phyloP scores from a whole-genome alignment of 2,888 invertebrate species.

The Barypeithes pellucidus region DNA sequence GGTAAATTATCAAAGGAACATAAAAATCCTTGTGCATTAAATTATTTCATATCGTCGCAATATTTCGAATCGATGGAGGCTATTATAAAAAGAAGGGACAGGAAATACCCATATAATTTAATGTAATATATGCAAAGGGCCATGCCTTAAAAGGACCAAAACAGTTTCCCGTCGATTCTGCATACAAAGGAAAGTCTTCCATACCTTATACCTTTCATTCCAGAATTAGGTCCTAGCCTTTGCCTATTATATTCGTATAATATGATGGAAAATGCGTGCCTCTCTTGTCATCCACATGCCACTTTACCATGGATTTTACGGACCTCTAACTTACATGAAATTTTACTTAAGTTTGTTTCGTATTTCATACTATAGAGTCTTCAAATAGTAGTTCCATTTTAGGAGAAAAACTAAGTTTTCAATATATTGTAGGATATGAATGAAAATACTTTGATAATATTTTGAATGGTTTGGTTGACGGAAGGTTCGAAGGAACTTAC shows the following conservation, averaged over 20 bases:
- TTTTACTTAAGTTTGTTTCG: conserved; percentile 24
- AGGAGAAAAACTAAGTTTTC: neutral
- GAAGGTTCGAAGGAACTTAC: too few species aligned
- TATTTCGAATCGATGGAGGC: neutral
- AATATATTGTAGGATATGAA: neutral
- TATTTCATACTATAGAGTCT: conserved; percentile 14
- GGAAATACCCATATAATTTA: conserved; percentile 48
- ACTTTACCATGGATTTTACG: conserved; percentile 34
- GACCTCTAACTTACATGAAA: conserved; percentile 22
- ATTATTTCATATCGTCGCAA: conserved; percentile 11
- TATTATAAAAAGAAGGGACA: conserved; percentile 35
- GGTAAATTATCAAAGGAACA: neutral
- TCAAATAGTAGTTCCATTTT: neutral
- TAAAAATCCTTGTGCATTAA: neutral
- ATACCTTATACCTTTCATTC: conserved; percentile 44
- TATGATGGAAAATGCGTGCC: conserved; percentile 27
- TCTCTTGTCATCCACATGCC: conserved; percentile 26
- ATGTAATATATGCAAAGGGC: conserved; percentile 50
- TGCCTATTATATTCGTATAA: conserved; percentile 31
- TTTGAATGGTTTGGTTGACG: too few species aligned
- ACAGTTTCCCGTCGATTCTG: conserved; percentile 42
- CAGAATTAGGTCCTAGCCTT: conserved; percentile 33
- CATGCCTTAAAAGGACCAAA: conserved; percentile 36
- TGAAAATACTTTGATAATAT: too few species aligned
- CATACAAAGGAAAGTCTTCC: conserved; percentile 32